Percentiles rank a stretch among this genome's conserved stretches.
Conservation (phyloP, 2,113 vertebrate species). For the Gavialis gangeticus region DNA sequence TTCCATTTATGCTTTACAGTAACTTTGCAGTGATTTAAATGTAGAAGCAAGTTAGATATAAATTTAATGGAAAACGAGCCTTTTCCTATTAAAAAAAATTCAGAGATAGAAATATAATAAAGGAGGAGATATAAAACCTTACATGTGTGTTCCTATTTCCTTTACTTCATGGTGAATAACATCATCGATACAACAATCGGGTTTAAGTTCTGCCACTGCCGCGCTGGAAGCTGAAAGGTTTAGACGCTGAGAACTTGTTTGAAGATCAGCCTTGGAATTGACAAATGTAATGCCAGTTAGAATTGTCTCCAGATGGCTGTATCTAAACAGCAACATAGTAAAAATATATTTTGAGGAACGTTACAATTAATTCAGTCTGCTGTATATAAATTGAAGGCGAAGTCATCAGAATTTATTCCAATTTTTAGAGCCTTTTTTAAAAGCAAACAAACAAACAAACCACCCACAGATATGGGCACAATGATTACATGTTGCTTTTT, state of each 20-base stretch:
- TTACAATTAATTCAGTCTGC: not conserved
- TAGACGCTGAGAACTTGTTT: slow-evolving; percentile 98
- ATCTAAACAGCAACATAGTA: not conserved
- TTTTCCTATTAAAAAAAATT: not conserved
- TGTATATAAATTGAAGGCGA: not conserved
- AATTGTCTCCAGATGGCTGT: not conserved
- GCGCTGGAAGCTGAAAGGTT: slow-evolving; percentile 96
- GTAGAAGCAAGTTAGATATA: not conserved
- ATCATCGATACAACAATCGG: slow-evolving; percentile 96
- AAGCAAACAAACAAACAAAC: not conserved
- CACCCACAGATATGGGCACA: not conserved
- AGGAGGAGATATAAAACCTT: slow-evolving; percentile 55
- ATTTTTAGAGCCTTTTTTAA: not conserved
- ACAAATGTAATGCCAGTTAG: not conserved
- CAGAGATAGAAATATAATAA: not conserved
- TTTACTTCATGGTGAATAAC: slow-evolving; percentile 99
- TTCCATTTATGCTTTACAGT: not conserved
- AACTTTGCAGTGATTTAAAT: not conserved
- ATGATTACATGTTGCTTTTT: not conserved
- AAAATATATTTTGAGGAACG: not conserved
- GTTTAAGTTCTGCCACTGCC: slow-evolving; percentile 92
- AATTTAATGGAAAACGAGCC: not conserved
- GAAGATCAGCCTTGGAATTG: slow-evolving; percentile 91
- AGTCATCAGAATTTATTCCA: not conserved
- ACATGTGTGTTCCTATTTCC: slow-evolving; percentile 99